Evolutionary conservation across 2,797 vertebrate species (phyloP).

Genomic region (Phalloptychus januarius): DNA sequence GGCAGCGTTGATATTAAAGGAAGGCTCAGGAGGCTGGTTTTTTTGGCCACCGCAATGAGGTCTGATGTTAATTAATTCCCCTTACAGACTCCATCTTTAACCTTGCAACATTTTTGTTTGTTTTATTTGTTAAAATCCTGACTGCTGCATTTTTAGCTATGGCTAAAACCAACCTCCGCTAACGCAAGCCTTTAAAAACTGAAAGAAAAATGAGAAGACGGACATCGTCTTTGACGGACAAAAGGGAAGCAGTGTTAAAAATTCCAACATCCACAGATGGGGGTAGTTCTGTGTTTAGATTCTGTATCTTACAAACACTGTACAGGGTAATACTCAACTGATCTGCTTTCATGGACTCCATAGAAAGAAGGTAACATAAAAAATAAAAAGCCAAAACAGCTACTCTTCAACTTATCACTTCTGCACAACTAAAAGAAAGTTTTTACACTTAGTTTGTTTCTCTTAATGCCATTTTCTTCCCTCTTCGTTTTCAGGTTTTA

Average conservation of each 20-base stretch:
- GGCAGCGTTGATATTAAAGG: slow-evolving; percentile 43
- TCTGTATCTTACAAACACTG: slow-evolving; percentile 82
- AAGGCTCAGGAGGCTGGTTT: slow-evolving; percentile 55
- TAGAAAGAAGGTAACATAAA: slow-evolving; percentile 79
- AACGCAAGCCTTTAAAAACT: slow-evolving; percentile 39
- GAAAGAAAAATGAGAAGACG: slow-evolving; percentile 50
- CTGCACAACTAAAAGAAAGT: slow-evolving; percentile 82
- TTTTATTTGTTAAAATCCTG: slow-evolving; percentile 20
- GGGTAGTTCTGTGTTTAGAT: slow-evolving; percentile 66
- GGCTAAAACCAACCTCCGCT: slow-evolving; percentile 51
- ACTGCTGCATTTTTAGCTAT: slow-evolving; percentile 39
- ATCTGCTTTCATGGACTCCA: slow-evolving; percentile 79
- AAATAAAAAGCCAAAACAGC: slow-evolving; percentile 77
- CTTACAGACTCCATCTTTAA: slow-evolving; percentile 36
- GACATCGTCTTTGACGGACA: slow-evolving; percentile 62
- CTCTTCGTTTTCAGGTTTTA: slow-evolving; percentile 72
- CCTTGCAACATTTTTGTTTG: slow-evolving; percentile 20
- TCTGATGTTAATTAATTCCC: slow-evolving; percentile 63
- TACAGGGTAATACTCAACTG: slow-evolving; percentile 82
- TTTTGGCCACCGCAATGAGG: slow-evolving; percentile 59
- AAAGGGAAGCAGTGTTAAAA: slow-evolving; percentile 71
- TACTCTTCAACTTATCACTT: slow-evolving; percentile 81
- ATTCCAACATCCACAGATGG: slow-evolving; percentile 72
- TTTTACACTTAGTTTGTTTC: slow-evolving; percentile 78
- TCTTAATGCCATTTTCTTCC: slow-evolving; percentile 59